Percentiles rank a stretch among this genome's conserved stretches.
Conservation (phyloP, 2,113 vertebrate species). For the Zosterops japonicus region DNA sequence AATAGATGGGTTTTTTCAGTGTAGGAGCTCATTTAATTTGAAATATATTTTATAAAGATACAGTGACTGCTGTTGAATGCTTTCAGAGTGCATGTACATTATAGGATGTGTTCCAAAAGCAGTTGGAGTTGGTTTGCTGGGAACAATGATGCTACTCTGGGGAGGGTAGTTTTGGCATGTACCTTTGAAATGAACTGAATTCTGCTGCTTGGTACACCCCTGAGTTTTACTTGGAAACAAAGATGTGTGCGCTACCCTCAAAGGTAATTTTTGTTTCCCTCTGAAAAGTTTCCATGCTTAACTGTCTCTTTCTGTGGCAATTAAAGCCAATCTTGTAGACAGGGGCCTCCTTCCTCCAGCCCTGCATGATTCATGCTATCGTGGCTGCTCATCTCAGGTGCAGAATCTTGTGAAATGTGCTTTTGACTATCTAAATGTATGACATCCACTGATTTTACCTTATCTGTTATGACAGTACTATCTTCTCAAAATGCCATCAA, state of each 20-base stretch:
- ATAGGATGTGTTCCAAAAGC: neutral
- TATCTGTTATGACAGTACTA: conserved; percentile 27
- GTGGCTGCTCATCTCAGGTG: conserved; percentile 30
- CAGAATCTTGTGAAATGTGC: conserved; percentile 42
- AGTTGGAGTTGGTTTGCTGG: neutral
- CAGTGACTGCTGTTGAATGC: neutral
- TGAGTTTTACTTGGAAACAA: conserved; percentile 2
- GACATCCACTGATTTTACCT: conserved; percentile 49
- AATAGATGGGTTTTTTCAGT: neutral
- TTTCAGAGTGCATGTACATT: neutral
- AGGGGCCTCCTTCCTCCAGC: conserved; percentile 15
- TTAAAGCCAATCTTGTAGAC: neutral
- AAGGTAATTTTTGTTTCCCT: neutral
- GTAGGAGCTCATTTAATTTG: neutral
- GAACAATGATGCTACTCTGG: neutral
- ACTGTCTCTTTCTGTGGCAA: conserved; percentile 16
- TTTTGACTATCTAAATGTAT: conserved; percentile 32
- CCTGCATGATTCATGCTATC: conserved; percentile 37
- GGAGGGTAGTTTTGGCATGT: neutral
- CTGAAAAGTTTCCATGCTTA: conserved; percentile 46
- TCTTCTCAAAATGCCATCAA: conserved; percentile 4
- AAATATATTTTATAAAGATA: neutral
- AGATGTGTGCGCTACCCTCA: neutral
- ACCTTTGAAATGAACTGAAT: neutral
- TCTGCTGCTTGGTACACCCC: neutral